Evolutionary conservation across 2,888 invertebrate species (phyloP), one percentile per base, ranked within the genome.

Genomic region (Malacosoma neustria): DNA sequence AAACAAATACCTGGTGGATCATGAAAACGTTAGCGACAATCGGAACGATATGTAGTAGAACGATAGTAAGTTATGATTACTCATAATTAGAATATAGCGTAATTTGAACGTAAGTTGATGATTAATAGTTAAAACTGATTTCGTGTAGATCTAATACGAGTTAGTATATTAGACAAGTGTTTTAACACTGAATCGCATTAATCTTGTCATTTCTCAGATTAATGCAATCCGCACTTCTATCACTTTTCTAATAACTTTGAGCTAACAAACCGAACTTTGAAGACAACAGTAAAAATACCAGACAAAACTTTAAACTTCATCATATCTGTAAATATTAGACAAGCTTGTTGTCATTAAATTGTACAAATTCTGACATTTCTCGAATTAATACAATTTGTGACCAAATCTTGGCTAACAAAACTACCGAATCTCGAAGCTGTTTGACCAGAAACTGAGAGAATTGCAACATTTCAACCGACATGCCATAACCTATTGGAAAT

Each of bases 231-330:
- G 4, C 4, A 6, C 15, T 15, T 15, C 7, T 7, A 15, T 15
- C 15, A 15, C 2, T 7, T 48, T 48, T 52, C 49, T 1, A 54
- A 34, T 11, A 50, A 11, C 11, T 2, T 22, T 22, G 22, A 5
- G n/a, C 22, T 22, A 22, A 22, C 7, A 22, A 22, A 7, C 3
- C 3, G 7, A 3, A 6, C 1, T 2, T 9, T 7, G 3, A 22
- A 22, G n/a, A n/a, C 2, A 22, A 22, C 22, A 6, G 3, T 0
- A 1, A 5, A 3, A 2, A 6, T 6, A 1, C 2, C 22, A 6
- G 7, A 22, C 22, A 22, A 22, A 22, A 22, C 22, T 22, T 3
- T 22, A 2, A 22, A 22, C 7, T 22, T 22, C 22, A 22, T 6
- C n/a, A n/a, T n/a, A n/a, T n/a, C n/a, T n/a, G 7, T 22, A 6